Percentiles rank a stretch among this genome's conserved stretches.
phyloP scores from a whole-genome alignment of 1,140 invertebrate genomes.

The Neotoxoptera formosana region DNA sequence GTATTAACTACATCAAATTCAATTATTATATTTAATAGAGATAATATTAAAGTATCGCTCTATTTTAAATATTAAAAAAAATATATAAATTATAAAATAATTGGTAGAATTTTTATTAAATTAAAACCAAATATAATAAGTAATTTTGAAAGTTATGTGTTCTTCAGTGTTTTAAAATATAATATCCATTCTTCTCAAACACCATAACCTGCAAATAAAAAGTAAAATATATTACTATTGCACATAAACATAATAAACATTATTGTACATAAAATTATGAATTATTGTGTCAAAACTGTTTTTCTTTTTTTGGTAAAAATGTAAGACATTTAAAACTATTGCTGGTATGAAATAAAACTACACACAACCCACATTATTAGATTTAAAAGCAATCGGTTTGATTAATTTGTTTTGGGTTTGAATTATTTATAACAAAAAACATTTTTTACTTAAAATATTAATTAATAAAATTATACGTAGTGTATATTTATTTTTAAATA shows the following conservation, averaged over 20 bases:
- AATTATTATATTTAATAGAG: constrained; percentile 13
- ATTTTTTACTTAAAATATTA: too few species aligned
- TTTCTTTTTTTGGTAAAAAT: too few species aligned
- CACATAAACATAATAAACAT: neutral
- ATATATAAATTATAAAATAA: neutral
- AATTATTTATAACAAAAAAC: too few species aligned
- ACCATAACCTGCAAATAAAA: neutral
- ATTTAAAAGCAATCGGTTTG: too few species aligned
- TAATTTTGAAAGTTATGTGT: constrained; percentile 14
- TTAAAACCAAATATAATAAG: constrained; percentile 21
- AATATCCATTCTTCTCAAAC: neutral
- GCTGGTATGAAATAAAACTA: too few species aligned
- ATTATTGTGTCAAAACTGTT: neutral
- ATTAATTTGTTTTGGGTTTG: too few species aligned
- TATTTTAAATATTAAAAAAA: neutral
- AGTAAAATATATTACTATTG: neutral
- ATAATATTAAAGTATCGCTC: neutral
- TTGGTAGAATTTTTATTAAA: constrained; percentile 20
- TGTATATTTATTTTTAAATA: too few species aligned
- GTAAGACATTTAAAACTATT: too few species aligned
- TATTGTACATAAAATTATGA: neutral
- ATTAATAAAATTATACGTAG: too few species aligned
- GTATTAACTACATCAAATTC: neutral
- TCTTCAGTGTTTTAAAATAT: neutral
- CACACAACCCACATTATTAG: neutral